Conservation (phyloP, 1,140 invertebrate species). For the Nasonia giraulti region DNA sequence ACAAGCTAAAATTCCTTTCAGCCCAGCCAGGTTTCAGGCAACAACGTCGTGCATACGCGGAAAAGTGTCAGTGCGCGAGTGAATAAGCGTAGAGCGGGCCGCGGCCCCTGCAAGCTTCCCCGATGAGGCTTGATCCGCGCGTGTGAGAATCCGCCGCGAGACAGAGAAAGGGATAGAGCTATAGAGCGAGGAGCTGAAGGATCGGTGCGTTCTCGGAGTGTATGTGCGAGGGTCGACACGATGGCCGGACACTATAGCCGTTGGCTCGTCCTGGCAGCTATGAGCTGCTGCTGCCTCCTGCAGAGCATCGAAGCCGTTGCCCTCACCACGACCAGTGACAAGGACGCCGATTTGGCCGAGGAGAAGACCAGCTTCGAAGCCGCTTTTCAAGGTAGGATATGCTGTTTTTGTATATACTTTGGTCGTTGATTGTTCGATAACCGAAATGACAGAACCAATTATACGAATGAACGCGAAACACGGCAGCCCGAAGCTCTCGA, state of each 20-base stretch:
- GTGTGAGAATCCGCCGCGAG: neutral
- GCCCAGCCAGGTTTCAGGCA: too few relatives aligned
- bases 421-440: too few relatives aligned
- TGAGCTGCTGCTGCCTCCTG: constrained; percentile 6
- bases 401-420: too few relatives aligned
- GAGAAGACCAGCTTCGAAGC: constrained; percentile 75
- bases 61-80: neutral
- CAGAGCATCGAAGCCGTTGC: neutral
- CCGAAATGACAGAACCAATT: too few relatives aligned
- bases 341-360: constrained; percentile 66
- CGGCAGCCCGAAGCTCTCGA: too few relatives aligned
- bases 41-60: too few relatives aligned
- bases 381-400: constrained; percentile 75
- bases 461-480: too few relatives aligned
- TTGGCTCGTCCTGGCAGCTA: constrained; percentile 30
- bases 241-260: constrained; percentile 57
- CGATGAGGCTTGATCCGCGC: neutral
- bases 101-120: neutral
- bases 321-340: constrained; percentile 55
- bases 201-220: neutral
- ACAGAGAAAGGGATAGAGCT: neutral
- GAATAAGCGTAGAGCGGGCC: neutral
- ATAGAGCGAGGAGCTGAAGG: neutral
- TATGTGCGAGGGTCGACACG: constrained; percentile 42
- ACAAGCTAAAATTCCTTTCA: too few relatives aligned